Evolutionary conservation across 2,797 vertebrate genomes (phyloP).

Genomic region (Ispidina picta): DNA sequence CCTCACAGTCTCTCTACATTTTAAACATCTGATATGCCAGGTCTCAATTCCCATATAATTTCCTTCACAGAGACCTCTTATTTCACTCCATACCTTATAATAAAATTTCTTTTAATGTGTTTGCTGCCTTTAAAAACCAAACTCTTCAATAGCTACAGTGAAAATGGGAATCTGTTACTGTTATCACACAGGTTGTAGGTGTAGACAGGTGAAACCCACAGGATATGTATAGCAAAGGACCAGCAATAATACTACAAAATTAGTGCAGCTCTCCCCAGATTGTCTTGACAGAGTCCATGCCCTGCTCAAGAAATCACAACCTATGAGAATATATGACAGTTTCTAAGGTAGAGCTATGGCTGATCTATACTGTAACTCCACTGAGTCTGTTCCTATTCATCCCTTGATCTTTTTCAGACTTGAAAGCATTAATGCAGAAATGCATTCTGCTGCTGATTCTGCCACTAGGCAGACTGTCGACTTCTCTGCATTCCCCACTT

Average conservation of each 20-base stretch:
- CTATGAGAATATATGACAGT: rapidly evolving
- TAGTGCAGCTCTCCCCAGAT: background rate
- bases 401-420: background rate
- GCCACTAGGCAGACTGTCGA: background rate
- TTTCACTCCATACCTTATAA: background rate
- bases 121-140: background rate
- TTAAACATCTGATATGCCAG: background rate
- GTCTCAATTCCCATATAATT: background rate
- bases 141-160: background rate
- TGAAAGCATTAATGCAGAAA: background rate
- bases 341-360: background rate
- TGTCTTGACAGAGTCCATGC: background rate
- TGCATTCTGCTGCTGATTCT: background rate
- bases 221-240: background rate
- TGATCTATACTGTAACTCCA: background rate
- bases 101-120: background rate
- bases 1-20: background rate
- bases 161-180: background rate
- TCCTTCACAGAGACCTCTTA: background rate
- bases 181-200: background rate
- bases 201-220: background rate
- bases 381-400: background rate
- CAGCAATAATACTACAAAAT: background rate
- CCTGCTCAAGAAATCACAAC: background rate
- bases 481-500: background rate